Evolutionary conservation across 2,888 invertebrate species (phyloP).

Genomic region (Parnassius orleans): DNA sequence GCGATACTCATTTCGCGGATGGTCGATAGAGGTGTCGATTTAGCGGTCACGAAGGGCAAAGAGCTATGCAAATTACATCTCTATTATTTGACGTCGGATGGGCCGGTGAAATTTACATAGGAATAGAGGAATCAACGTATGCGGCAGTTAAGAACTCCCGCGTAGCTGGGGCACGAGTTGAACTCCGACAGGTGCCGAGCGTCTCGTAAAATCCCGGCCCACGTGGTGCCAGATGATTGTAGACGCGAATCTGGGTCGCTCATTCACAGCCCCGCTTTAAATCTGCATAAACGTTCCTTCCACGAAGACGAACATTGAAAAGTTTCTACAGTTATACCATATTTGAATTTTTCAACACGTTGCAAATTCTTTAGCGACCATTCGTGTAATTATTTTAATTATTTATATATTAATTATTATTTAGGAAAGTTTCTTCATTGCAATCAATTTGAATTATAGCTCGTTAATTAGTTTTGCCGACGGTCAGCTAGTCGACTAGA

Average conservation of each 20-base stretch:
- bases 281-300: slow-evolving; percentile 72
- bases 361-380: slow-evolving; percentile 28
- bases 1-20: slow-evolving; percentile 44
- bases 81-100: slow-evolving; percentile 67
- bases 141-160: slow-evolving; percentile 62
- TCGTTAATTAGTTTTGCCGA: slow-evolving; percentile 49
- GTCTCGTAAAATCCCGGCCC: slow-evolving; percentile 29
- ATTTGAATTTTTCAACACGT: slow-evolving; percentile 53
- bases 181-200: slow-evolving; percentile 33
- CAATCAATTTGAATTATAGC: slow-evolving; percentile 25
- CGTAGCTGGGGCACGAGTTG: slow-evolving; percentile 39
- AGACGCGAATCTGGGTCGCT: slow-evolving; percentile 61
- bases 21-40: slow-evolving; percentile 41
- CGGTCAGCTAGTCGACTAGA: slow-evolving; percentile 47
- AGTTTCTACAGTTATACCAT: slow-evolving; percentile 30
- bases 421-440: slow-evolving; percentile 24
- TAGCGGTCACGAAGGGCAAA: slow-evolving; percentile 60
- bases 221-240: slow-evolving; percentile 52
- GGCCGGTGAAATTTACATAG: slow-evolving; percentile 71
- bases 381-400: slow-evolving; percentile 8
- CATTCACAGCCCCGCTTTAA: slow-evolving; percentile 57
- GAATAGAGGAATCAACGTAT: slow-evolving; percentile 61
- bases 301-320: slow-evolving; percentile 34
- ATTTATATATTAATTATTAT: no score
- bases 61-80: slow-evolving; percentile 70